A percentile compares a stretch with the other conserved stretches of the same genome.
Conservation (phyloP, 2,888 invertebrate species). For the Cheilosia pagana region DNA sequence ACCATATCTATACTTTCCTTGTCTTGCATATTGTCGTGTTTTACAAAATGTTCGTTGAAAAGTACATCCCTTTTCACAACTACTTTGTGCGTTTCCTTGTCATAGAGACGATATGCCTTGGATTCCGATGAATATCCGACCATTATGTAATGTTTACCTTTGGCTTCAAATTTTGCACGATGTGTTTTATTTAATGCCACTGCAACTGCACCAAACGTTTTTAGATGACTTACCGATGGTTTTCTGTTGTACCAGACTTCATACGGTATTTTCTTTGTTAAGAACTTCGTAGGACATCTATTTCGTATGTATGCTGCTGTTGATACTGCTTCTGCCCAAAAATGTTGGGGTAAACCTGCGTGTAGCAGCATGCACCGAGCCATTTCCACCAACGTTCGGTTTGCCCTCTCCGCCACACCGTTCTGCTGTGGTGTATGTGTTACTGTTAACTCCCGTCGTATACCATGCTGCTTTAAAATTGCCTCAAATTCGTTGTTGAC, state of each 20-base stretch:
- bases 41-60: constrained; percentile 37
- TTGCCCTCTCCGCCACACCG: constrained; percentile 70
- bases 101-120: constrained; percentile 59
- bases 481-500: constrained; percentile 41
- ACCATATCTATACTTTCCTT: not conserved
- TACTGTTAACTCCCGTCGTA: constrained; percentile 50
- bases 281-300: constrained; percentile 62
- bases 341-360: constrained; percentile 71
- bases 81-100: constrained; percentile 30
- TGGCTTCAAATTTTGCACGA: constrained; percentile 64
- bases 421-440: constrained; percentile 68
- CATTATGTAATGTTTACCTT: constrained; percentile 61
- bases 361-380: constrained; percentile 77
- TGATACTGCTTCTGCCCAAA: constrained; percentile 75
- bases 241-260: constrained; percentile 73
- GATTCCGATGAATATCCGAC: constrained; percentile 69
- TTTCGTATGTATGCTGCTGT: constrained; percentile 72
- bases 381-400: constrained; percentile 76
- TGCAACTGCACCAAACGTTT: constrained; percentile 68
- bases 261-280: constrained; percentile 74
- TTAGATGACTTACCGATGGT: constrained; percentile 65
- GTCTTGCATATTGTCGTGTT: not conserved
- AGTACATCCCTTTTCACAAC: constrained; percentile 44
- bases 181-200: constrained; percentile 62
- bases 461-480: constrained; percentile 41